Conservation (phyloP, 53 echinoderm and acorn worm genomes). For the Crossaster papposus region DNA sequence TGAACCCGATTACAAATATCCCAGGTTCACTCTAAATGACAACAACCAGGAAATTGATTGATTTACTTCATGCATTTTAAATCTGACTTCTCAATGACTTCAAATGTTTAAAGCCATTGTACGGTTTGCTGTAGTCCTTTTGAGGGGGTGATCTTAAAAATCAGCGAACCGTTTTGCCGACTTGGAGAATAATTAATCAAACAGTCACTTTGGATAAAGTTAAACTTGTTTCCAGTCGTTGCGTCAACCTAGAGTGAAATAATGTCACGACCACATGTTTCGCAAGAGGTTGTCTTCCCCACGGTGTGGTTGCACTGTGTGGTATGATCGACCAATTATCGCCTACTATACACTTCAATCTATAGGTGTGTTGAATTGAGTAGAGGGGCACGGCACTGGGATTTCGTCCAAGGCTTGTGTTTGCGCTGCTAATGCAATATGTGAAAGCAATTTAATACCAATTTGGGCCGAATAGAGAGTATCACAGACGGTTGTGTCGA, state of each 20-base stretch:
- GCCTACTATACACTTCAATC: background rate
- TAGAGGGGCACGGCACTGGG: background rate
- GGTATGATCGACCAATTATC: slow-evolving; percentile 7
- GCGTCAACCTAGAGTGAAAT: background rate
- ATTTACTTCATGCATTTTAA: too few species aligned
- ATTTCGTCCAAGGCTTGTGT: background rate
- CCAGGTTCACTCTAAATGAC: too few species aligned
- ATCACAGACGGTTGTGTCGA: background rate
- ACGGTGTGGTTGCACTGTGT: slow-evolving; percentile 8
- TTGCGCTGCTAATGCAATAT: background rate
- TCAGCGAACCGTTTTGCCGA: too few species aligned
- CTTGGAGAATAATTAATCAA: too few species aligned
- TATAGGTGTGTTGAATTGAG: too few species aligned
- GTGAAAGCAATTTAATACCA: background rate
- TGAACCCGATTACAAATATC: too few species aligned
- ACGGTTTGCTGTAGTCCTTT: too few species aligned
- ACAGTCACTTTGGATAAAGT: background rate
- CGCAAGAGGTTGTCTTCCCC: background rate
- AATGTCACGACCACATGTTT: background rate
- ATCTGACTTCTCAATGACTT: too few species aligned
- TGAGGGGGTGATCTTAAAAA: too few species aligned
- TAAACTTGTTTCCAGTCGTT: background rate
- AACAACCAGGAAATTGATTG: too few species aligned
- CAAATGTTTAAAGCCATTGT: too few species aligned
- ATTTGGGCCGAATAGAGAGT: background rate